Conservation (phyloP, 1,140 invertebrate species). For the Rhizoglyphus robini region DNA sequence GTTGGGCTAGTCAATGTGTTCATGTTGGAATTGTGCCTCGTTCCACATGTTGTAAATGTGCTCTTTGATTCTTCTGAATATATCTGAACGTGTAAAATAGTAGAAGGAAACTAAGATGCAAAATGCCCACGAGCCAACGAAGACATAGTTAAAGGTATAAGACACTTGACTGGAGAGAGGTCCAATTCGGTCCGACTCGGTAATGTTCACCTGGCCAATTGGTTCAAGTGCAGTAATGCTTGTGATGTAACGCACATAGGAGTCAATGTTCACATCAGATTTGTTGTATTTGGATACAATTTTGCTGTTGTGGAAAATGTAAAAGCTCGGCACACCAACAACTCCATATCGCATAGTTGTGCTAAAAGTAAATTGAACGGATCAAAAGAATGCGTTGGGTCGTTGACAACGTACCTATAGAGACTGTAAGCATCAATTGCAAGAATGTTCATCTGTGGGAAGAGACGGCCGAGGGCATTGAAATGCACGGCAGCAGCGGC, state of each 20-base stretch:
- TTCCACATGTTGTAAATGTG: constrained; percentile 72
- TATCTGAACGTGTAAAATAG: constrained; percentile 58
- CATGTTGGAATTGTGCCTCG: constrained; percentile 67
- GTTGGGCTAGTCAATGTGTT: constrained; percentile 51
- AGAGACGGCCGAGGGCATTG: constrained; percentile 69
- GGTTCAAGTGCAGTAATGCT: constrained; percentile 52
- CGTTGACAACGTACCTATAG: constrained; percentile 44
- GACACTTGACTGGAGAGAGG: constrained; percentile 56
- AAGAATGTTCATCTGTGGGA: constrained; percentile 69
- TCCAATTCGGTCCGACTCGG: constrained; percentile 59
- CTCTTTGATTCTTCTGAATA: constrained; percentile 66
- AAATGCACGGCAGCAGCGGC: constrained; percentile 72
- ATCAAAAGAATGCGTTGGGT: too few species aligned
- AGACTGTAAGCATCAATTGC: constrained; percentile 77
- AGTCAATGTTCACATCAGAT: constrained; percentile 59
- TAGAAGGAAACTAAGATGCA: constrained; percentile 59
- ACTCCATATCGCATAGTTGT: constrained; percentile 83
- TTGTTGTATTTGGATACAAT: constrained; percentile 72
- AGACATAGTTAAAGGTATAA: constrained; percentile 61
- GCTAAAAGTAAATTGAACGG: constrained; percentile 29
- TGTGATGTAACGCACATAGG: constrained; percentile 64
- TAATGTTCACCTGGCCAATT: constrained; percentile 49
- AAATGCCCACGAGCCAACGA: constrained; percentile 71
- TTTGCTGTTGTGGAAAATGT: constrained; percentile 82
- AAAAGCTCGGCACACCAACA: constrained; percentile 76